phyloP scores from a whole-genome alignment of 2,797 vertebrate species.

The Acropternis orthonyx region DNA sequence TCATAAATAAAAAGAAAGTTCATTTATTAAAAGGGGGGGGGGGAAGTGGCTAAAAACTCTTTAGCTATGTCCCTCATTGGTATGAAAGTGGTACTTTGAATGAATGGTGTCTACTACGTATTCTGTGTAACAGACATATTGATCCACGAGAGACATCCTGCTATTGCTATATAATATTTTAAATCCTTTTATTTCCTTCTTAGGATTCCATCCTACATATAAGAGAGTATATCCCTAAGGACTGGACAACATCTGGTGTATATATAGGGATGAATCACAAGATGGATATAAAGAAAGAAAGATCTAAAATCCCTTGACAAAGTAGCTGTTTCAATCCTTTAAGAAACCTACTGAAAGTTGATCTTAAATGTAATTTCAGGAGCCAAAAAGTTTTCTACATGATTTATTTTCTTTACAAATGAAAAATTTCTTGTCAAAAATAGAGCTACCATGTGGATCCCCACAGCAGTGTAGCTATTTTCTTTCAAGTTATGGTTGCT shows the following conservation, averaged over 20 bases:
- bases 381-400: slow-evolving; percentile 66
- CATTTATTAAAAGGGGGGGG: background rate
- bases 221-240: slow-evolving; percentile 51
- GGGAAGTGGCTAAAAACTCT: background rate
- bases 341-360: slow-evolving; percentile 70
- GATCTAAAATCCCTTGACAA: slow-evolving; percentile 67
- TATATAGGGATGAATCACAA: slow-evolving; percentile 53
- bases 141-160: slow-evolving; percentile 19
- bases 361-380: slow-evolving; percentile 72
- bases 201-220: slow-evolving; percentile 22
- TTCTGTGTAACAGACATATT: background rate
- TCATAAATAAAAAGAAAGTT: background rate
- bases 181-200: slow-evolving; percentile 53
- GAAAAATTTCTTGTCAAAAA: slow-evolving; percentile 42
- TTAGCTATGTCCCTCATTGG: background rate
- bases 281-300: slow-evolving; percentile 61
- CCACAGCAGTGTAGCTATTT: slow-evolving; percentile 67
- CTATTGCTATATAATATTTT: slow-evolving; percentile 7
- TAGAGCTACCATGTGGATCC: slow-evolving; percentile 72
- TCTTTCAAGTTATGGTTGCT: slow-evolving; percentile 75
- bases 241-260: slow-evolving; percentile 58
- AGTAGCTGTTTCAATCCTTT: slow-evolving; percentile 59
- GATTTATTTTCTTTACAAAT: slow-evolving; percentile 74
- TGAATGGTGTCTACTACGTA: background rate
- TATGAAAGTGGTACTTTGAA: background rate